These are phyloP conservation scores for Malthinus seriepunctatus DNA, from an alignment of 2,888 invertebrate species.

Conservation along the genomic window DNA sequence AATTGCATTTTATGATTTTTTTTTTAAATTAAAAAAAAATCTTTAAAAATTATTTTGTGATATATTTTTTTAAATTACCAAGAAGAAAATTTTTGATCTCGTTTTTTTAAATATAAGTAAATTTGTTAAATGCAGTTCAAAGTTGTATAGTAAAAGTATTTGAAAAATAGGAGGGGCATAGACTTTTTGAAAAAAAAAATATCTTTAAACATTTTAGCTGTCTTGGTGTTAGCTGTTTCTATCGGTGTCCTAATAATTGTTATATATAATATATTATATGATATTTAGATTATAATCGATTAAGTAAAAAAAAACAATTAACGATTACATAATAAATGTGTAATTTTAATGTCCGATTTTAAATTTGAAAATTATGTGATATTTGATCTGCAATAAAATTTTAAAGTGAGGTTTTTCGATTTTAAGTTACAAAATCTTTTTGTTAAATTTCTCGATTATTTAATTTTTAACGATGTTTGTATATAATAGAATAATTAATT, in stretches of 20 bases:
- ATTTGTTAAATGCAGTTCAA: slow-evolving; percentile 18
- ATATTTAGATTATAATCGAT: slow-evolving; percentile 8
- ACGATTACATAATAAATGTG: slow-evolving; percentile 17
- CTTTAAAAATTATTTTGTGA: slow-evolving; percentile 1
- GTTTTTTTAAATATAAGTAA: slow-evolving; percentile 4
- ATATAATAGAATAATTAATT: slow-evolving; percentile 12
- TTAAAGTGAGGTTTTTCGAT: slow-evolving; percentile 14
- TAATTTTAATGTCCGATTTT: slow-evolving; percentile 19
- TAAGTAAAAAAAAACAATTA: slow-evolving; percentile 18
- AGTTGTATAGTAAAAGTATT: slow-evolving; percentile 25
- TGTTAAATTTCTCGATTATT: slow-evolving; percentile 7
- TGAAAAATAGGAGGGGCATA: slow-evolving; percentile 52
- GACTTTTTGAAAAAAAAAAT: slow-evolving; percentile 44
- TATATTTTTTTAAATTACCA: neutral
- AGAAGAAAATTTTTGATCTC: neutral
- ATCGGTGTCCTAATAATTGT: slow-evolving; percentile 31
- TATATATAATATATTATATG: slow-evolving; percentile 17
- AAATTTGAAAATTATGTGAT: slow-evolving; percentile 28
- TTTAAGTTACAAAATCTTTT: slow-evolving; percentile 8
- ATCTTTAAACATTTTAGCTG: slow-evolving; percentile 24
- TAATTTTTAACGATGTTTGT: slow-evolving; percentile 11
- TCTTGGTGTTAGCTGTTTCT: slow-evolving; percentile 32
- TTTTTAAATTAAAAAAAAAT: neutral
- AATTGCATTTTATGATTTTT: slow-evolving; percentile 3
- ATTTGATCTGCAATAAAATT: slow-evolving; percentile 30